phyloP scores from a whole-genome alignment of 2,888 invertebrate species.

The Heliconius hortense region DNA sequence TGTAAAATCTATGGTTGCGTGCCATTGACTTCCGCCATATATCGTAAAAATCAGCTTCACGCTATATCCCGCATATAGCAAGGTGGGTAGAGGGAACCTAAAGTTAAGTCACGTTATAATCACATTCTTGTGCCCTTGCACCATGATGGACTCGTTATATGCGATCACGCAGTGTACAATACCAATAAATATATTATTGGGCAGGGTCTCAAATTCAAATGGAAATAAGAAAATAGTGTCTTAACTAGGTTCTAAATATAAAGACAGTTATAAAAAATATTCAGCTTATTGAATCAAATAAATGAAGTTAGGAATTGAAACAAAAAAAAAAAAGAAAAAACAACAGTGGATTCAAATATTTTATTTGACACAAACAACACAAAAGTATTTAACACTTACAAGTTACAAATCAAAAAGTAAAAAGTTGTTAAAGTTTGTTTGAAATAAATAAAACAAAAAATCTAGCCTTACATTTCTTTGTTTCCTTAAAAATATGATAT shows the following conservation, averaged over 20 bases:
- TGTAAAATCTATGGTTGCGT: too few relatives aligned
- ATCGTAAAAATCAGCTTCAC: too few relatives aligned
- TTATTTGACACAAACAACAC: slow-evolving; percentile 40
- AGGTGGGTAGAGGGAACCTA: too few relatives aligned
- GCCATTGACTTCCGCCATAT: too few relatives aligned
- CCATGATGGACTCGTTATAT: too few relatives aligned
- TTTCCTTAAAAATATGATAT: neutral
- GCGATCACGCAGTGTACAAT: too few relatives aligned
- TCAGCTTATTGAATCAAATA: neutral
- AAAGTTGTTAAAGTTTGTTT: neutral
- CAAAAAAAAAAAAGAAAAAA: slow-evolving; percentile 7
- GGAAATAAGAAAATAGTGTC: too few relatives aligned
- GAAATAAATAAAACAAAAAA: slow-evolving; percentile 8
- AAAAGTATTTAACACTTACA: slow-evolving; percentile 37
- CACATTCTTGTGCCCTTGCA: too few relatives aligned
- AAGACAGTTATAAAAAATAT: neutral
- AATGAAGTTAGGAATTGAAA: neutral
- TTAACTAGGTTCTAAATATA: neutral
- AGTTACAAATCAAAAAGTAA: slow-evolving; percentile 37
- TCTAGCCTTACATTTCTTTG: neutral
- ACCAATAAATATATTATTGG: too few relatives aligned
- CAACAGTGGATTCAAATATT: slow-evolving; percentile 22
- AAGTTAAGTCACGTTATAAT: too few relatives aligned
- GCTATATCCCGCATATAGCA: too few relatives aligned
- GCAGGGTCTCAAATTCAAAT: too few relatives aligned